A percentile compares a stretch with the other conserved stretches of the same genome.
These are phyloP conservation scores for Scolanthus callimorphus DNA, from an alignment of 92 coral and sea anemone genomes.

Conservation along the genomic window DNA sequence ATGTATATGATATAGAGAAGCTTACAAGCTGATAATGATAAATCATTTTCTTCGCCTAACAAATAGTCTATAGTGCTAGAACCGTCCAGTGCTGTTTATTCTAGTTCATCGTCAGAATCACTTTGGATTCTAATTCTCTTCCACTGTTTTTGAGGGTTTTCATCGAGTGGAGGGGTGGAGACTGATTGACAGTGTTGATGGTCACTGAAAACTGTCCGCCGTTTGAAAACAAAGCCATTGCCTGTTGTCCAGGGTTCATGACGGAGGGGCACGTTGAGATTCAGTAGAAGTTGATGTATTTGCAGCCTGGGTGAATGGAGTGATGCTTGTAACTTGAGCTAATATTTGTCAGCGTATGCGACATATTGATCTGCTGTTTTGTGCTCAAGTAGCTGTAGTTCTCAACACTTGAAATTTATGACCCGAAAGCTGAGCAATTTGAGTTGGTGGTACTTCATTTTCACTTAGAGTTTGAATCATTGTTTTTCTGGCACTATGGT, in stretches of 20 bases:
- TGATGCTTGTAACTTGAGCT: conserved; percentile 9
- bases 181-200: neutral
- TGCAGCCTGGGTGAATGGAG: neutral
- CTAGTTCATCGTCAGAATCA: conserved; percentile 14
- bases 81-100: too few species aligned
- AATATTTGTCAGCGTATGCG: conserved; percentile 14
- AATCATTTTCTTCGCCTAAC: neutral
- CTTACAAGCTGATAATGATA: neutral
- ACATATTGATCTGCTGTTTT: conserved; percentile 20
- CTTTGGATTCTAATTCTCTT: conserved; percentile 11
- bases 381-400: conserved; percentile 23
- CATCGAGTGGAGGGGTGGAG: neutral
- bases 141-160: conserved; percentile 8
- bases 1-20: too few species aligned
- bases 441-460: conserved; percentile 12
- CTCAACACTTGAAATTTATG: conserved; percentile 19
- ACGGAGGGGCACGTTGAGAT: neutral
- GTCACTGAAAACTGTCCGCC: neutral
- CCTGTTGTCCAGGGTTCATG: neutral
- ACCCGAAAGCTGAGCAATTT: conserved; percentile 20
- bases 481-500: conserved; percentile 40
- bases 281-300: neutral
- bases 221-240: neutral
- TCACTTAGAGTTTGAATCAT: conserved; percentile 52
- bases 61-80: neutral